phyloP scores from a whole-genome alignment of 2,797 vertebrate genomes.

The Champsocephalus esox region DNA sequence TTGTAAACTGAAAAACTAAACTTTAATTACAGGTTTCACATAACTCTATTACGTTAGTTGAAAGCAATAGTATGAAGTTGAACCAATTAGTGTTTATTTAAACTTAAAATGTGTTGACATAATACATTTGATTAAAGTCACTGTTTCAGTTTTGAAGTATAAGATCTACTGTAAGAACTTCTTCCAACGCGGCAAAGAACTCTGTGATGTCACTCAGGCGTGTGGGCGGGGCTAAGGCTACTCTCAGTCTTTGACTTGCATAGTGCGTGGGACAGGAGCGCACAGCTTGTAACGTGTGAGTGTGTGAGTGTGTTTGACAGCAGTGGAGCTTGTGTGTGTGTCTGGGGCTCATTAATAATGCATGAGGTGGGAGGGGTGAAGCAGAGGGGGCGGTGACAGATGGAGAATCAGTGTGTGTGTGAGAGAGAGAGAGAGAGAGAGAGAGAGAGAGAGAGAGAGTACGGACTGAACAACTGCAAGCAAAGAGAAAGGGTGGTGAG shows the following conservation, averaged over 20 bases:
- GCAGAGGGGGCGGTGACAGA: constrained; percentile 78
- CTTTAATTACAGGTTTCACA: too few relatives aligned
- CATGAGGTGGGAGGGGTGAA: constrained; percentile 82
- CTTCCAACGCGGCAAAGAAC: too few relatives aligned
- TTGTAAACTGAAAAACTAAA: too few relatives aligned
- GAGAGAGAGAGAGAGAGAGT: constrained; percentile 2
- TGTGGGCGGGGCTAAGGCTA: neutral
- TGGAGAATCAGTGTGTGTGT: constrained; percentile 73
- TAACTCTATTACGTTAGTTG: too few relatives aligned
- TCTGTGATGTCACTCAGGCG: neutral
- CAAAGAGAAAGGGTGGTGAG: constrained; percentile 33
- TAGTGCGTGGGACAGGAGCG: constrained; percentile 19
- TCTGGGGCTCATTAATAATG: constrained; percentile 78
- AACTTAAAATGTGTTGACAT: too few relatives aligned
- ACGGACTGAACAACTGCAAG: constrained; percentile 29
- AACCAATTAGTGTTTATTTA: too few relatives aligned
- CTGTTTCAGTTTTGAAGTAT: too few relatives aligned
- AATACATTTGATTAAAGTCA: too few relatives aligned
- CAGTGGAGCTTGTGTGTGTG: constrained; percentile 32
- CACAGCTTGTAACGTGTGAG: constrained; percentile 15
- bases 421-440: constrained; percentile 17
- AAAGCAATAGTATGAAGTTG: too few relatives aligned
- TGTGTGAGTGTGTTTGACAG: constrained; percentile 45
- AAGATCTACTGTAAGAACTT: too few relatives aligned
- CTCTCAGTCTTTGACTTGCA: neutral